Base-by-base conservation (phyloP, 2,113 vertebrate genomes). In the Cettia cetti region DNA sequence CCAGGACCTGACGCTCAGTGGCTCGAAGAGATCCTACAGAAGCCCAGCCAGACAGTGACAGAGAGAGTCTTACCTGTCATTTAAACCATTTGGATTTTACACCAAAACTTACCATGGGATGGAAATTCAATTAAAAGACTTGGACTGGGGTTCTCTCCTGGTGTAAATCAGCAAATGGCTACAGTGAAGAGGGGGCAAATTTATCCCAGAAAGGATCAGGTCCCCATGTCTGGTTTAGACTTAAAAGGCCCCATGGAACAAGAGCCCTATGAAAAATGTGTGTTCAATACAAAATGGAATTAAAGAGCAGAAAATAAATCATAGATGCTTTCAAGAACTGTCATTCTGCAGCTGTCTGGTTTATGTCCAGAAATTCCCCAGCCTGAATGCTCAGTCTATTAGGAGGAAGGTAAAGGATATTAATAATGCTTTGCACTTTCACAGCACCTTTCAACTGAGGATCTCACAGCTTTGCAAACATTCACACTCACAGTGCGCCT, bases 231-330 rank as follows among this genome's bases (percentile, higher is more conserved):
- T 94, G 94, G 30, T 94, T 96, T 53, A 66, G 87, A 82, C 79
- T 90, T 95, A 83, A 94, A 95, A 92, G 74, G 60, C 80, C 78
- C 92, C 22, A 6, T 81, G 90, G 88, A 92, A 72, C 90, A 90
- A 56, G 59, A 65, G 90, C 16, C 64, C 94, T 84, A 23, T 94
- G 95, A 97, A 90, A 94, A 97, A 96, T 93, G 95, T 87, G 88
- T 69, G 90, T 87, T 95, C 93, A 93, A 94, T 95, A 92, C 86
- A 86, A 95, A 97, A 96, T 95, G 95, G 95, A 97, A 96, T 96
- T 96, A 97, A 92, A 96, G 93, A 93, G 94, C 90, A 88, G 82
- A 79, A 89, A 90, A 95, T 97, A 97, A 97, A 97, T 97, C 97
- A 95, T 89, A 89, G 90, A 96, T 91, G 95, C 95, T 97, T 97